phyloP scores from a whole-genome alignment of 2,888 invertebrate genomes.

The Camptogramma bilineatum region DNA sequence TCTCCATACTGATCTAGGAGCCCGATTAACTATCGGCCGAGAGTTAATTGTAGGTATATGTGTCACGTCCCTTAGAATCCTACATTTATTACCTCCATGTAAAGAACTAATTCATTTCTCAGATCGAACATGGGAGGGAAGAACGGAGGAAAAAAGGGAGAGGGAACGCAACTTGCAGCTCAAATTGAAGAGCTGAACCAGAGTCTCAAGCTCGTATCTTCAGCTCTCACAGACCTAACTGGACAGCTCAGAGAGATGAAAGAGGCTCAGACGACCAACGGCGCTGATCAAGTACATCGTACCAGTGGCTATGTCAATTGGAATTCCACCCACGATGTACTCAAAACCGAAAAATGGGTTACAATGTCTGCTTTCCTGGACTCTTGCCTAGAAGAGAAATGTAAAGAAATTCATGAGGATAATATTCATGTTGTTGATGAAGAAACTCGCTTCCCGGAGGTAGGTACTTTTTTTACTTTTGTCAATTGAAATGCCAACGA shows the following conservation, averaged over 20 bases:
- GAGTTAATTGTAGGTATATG: no score
- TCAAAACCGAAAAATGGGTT: slow-evolving; percentile 22
- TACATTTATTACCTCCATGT: no score
- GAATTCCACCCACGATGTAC: slow-evolving; percentile 11
- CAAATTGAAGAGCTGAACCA: slow-evolving; percentile 10
- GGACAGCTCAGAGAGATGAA: not conserved
- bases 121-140: no score
- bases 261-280: not conserved
- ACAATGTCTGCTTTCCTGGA: slow-evolving; percentile 8
- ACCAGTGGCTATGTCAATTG: slow-evolving; percentile 22
- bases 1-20: no score
- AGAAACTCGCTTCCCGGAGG: slow-evolving; percentile 17
- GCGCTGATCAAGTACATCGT: not conserved
- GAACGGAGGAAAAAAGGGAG: not conserved
- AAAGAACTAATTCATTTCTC: no score
- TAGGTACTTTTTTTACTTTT: not conserved
- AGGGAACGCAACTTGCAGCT: not conserved
- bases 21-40: no score
- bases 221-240: slow-evolving; percentile 4
- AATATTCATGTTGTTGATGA: slow-evolving; percentile 4
- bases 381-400: not conserved
- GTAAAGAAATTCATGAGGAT: not conserved
- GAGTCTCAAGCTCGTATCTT: not conserved
- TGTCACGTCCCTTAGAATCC: no score
- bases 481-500: not conserved